Percentiles rank a stretch among this genome's conserved stretches.
phyloP scores from a whole-genome alignment of 2,888 invertebrate species.

The Epistrophe eligans region DNA sequence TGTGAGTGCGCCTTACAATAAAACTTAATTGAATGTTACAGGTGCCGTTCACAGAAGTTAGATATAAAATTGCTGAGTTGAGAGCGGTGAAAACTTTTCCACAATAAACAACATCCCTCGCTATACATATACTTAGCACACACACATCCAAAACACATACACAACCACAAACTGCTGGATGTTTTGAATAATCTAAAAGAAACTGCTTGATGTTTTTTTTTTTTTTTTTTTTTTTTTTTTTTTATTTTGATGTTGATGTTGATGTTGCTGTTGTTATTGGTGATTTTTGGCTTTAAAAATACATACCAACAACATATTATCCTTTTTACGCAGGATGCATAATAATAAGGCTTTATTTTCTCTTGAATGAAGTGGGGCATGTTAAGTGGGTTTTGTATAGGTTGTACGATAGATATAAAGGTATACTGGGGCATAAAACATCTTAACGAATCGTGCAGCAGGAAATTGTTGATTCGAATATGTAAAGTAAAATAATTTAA shows the following conservation, averaged over 20 bases:
- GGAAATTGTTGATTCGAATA: slow-evolving; percentile 20
- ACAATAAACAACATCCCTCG: slow-evolving; percentile 26
- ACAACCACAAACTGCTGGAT: slow-evolving; percentile 1
- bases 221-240: slow-evolving; percentile 42
- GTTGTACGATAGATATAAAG: no score
- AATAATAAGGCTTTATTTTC: slow-evolving; percentile 37
- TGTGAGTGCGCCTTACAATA: slow-evolving; percentile 59
- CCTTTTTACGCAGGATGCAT: slow-evolving; percentile 48
- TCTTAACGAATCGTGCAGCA: slow-evolving; percentile 19
- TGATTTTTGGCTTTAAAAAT: slow-evolving; percentile 45
- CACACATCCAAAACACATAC: neutral
- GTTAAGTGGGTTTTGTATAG: slow-evolving; percentile 15
- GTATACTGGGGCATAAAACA: slow-evolving; percentile 16
- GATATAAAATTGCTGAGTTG: slow-evolving; percentile 47
- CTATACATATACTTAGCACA: neutral
- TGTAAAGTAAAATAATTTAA: slow-evolving; percentile 19
- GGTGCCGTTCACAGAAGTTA: slow-evolving; percentile 62
- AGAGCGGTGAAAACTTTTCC: slow-evolving; percentile 53
- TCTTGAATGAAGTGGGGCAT: slow-evolving; percentile 38
- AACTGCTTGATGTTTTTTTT: slow-evolving; percentile 43
- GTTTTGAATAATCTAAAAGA: slow-evolving; percentile 66
- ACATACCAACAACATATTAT: slow-evolving; percentile 51
- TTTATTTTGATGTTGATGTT: slow-evolving; percentile 40
- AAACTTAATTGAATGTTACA: slow-evolving; percentile 74
- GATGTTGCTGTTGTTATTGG: slow-evolving; percentile 36